phyloP scores from a whole-genome alignment of 1,140 invertebrate species.

The Mycetomoellerius zeteki region DNA sequence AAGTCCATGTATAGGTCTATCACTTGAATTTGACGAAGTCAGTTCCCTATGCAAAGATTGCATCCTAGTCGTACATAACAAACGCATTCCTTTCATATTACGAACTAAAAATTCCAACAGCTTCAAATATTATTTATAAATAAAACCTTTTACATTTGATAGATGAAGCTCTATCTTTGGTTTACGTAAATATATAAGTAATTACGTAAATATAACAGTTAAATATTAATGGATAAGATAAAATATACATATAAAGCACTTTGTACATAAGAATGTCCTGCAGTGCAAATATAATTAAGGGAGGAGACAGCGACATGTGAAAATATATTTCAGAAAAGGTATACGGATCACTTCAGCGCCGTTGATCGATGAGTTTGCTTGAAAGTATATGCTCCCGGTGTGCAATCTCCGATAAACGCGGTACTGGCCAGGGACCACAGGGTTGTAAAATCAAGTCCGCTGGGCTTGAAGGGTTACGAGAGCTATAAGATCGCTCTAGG shows the following conservation, averaged over 20 bases:
- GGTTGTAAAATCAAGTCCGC: slow-evolving; percentile 8
- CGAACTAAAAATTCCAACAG: neutral
- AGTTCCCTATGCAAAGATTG: neutral
- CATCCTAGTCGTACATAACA: neutral
- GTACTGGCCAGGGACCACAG: neutral
- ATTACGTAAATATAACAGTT: neutral
- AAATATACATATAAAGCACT: neutral
- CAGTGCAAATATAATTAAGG: neutral
- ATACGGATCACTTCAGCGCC: neutral
- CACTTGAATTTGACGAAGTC: slow-evolving; percentile 2
- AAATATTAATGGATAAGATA: neutral
- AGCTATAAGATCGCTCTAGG: neutral
- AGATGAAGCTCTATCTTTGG: neutral
- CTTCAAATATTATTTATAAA: neutral
- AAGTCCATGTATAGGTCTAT: neutral
- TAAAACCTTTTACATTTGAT: neutral
- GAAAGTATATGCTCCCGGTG: slow-evolving; percentile 23
- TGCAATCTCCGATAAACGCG: slow-evolving; percentile 67
- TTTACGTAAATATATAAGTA: neutral
- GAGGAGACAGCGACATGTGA: neutral
- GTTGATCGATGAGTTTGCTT: slow-evolving; percentile 47
- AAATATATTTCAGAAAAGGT: slow-evolving; percentile 38
- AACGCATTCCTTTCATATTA: neutral
- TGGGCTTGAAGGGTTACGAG: neutral
- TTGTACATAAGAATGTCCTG: neutral